Conservation (phyloP, 2,113 vertebrate species). For the Sander lucioperca region DNA sequence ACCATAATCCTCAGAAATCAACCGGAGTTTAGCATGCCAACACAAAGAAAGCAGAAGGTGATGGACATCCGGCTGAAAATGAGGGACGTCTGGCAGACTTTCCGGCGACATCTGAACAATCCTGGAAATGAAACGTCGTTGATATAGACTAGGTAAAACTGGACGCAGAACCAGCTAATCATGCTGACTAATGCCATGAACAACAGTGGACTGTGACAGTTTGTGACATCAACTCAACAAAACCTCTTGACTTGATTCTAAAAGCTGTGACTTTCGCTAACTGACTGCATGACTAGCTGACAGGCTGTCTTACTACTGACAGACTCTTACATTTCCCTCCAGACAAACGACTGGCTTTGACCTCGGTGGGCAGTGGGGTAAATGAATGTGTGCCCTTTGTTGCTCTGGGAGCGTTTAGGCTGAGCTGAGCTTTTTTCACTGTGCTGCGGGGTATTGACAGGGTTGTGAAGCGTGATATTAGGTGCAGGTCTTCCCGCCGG, state of each 20-base stretch:
- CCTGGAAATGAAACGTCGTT: too few species aligned
- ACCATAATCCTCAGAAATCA: too few species aligned
- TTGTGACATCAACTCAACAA: not conserved
- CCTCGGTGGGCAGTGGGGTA: conserved; percentile 21
- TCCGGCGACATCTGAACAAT: too few species aligned
- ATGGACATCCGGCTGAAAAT: too few species aligned
- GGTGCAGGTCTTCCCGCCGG: conserved; percentile 53
- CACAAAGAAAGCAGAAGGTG: too few species aligned
- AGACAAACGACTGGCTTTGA: conserved; percentile 23
- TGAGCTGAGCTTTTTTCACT: conserved; percentile 2
- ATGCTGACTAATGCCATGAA: not conserved
- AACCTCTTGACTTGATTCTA: not conserved
- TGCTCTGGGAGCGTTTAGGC: conserved; percentile 54
- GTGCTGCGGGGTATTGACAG: conserved; percentile 47
- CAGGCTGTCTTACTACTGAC: not conserved
- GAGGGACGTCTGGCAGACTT: too few species aligned
- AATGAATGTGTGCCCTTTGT: conserved; percentile 31
- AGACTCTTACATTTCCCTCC: conserved; percentile 23
- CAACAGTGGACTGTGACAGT: not conserved
- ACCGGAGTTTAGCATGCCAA: too few species aligned
- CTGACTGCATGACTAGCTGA: not conserved
- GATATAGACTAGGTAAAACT: too few species aligned
- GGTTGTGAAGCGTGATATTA: conserved; percentile 75
- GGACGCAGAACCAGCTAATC: not conserved
- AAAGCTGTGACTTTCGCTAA: not conserved